Base-by-base conservation (phyloP, 2,888 invertebrate species). In the Cosmopolites sordidus region DNA sequence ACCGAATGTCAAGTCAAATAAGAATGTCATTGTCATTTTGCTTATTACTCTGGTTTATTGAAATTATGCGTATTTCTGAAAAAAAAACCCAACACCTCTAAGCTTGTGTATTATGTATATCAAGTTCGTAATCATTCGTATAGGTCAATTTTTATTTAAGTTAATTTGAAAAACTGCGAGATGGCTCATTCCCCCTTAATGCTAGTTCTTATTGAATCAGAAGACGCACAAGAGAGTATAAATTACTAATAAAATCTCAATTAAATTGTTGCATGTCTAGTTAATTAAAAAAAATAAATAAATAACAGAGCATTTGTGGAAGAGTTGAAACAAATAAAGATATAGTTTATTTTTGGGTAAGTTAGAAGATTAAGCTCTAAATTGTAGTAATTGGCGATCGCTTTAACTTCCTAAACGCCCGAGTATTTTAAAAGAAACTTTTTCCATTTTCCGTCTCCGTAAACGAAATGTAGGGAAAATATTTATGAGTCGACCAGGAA, bases 181-280 rank as follows among this genome's bases (percentile, higher is more conserved):
- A n/a, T n/a, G n/a, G n/a, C n/a, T n/a, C n/a, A n/a, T n/a, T n/a
- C n/a, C n/a, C n/a, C n/a, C n/a, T n/a, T n/a, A n/a, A n/a, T n/a
- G n/a, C n/a, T n/a, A n/a, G n/a, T n/a, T n/a, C 12, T 12, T 37
- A 45, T 33, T 11, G 18, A 51, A 47, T 16, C 42, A 51, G 45
- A 51, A 51, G 51, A 46, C 51, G n/a, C n/a, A 41, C 16, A 51
- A 47, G 33, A 27, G 51, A 43, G 51, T 51, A 42, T 27, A 51
- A 47, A 51, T 51, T 51, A 46, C 46, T 43, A 51, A 51, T 51
- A 51, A 51, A 51, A 46, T 46, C 29, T n/a, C 46, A 51, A 51
- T 51, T 51, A 51, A 51, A 46, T 51, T 40, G 27, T 42, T 42
- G n/a, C 47, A 30, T 29, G 51, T 38, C 37, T 40, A 22, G 42